Conservation (phyloP, 2,888 invertebrate species). For the Psylliodes chrysocephalus region DNA sequence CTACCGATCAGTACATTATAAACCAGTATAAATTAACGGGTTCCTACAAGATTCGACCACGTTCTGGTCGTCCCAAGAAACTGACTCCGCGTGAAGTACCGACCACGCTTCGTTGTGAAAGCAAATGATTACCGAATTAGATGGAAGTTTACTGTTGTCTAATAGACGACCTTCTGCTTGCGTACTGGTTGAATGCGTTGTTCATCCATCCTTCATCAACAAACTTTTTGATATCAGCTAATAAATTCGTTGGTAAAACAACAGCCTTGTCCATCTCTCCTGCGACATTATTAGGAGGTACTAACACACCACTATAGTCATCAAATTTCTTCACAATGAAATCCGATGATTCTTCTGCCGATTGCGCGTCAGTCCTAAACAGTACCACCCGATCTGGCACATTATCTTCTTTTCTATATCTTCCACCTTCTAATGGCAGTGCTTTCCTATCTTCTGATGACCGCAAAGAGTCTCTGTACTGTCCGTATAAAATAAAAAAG, state of each 20-base stretch:
- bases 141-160: conserved; percentile 72
- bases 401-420: conserved; percentile 38
- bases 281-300: conserved; percentile 69
- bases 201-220: conserved; percentile 96
- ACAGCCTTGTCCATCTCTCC: conserved; percentile 95
- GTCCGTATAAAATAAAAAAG: conserved; percentile 80
- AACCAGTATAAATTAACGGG: too few species aligned
- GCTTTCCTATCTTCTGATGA: conserved; percentile 7
- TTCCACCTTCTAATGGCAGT: conserved; percentile 25
- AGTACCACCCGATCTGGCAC: conserved; percentile 46
- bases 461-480: conserved; percentile 20
- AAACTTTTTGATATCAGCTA: conserved; percentile 84
- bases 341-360: conserved; percentile 16
- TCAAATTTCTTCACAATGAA: neutral
- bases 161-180: conserved; percentile 74
- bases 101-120: conserved; percentile 99
- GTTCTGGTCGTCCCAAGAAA: too few species aligned
- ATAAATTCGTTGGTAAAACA: conserved; percentile 84
- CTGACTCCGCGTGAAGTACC: too few species aligned
- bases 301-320: conserved; percentile 65
- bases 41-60: too few species aligned
- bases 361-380: conserved; percentile 45
- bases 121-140: conserved; percentile 92
- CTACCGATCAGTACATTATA: too few species aligned
- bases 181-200: conserved; percentile 99